Percentiles rank a stretch among this genome's conserved stretches.
phyloP scores from a whole-genome alignment of 2,113 vertebrate species.

The Pterocles orientalis region DNA sequence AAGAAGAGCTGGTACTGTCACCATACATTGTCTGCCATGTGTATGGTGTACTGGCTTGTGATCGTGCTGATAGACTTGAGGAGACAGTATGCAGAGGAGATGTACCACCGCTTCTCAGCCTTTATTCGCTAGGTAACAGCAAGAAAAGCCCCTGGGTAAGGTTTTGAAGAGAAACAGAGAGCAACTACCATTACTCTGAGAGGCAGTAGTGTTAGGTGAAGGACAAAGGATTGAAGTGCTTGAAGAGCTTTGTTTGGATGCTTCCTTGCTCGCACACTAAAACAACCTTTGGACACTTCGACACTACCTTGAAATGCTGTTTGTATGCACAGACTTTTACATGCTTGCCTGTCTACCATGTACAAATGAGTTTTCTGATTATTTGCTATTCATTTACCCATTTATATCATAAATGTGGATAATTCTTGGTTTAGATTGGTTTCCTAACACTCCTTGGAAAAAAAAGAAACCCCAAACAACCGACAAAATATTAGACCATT shows the following conservation, averaged over 20 bases:
- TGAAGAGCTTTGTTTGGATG: not conserved
- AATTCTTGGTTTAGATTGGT: not conserved
- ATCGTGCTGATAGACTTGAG: not conserved
- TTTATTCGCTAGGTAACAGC: not conserved
- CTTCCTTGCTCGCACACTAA: not conserved
- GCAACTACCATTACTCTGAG: not conserved
- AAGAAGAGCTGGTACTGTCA: not conserved
- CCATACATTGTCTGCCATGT: not conserved
- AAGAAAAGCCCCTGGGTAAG: not conserved
- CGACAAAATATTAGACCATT: not conserved
- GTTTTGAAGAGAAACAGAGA: not conserved
- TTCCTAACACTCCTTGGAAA: not conserved
- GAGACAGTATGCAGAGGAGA: not conserved
- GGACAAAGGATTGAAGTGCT: not conserved
- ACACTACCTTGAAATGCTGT: not conserved
- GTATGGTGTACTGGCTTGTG: not conserved
- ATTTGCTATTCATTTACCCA: not conserved
- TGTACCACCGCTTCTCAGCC: not conserved
- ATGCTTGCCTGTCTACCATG: not conserved
- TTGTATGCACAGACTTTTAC: not conserved
- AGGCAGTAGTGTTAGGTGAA: not conserved
- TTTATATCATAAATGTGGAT: not conserved
- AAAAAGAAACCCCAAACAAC: not conserved
- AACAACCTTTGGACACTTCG: not conserved
- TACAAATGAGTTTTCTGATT: not conserved